Evolutionary conservation across 1,140 invertebrate species (phyloP).

Genomic region (Pinna nobilis): DNA sequence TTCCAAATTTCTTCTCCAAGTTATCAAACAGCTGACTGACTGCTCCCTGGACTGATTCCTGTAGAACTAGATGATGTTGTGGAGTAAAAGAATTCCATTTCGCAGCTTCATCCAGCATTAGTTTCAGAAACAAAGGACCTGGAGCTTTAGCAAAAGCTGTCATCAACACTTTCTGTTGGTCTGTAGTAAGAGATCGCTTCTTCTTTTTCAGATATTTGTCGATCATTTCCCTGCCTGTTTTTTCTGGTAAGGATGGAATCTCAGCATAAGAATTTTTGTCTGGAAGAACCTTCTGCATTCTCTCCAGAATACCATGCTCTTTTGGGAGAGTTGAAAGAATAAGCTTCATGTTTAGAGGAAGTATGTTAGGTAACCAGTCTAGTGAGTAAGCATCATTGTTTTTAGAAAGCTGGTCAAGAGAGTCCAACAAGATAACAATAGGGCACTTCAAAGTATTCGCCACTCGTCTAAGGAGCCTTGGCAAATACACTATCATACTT

Average conservation of each 20-base stretch:
- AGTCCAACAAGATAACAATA: constrained; percentile 71
- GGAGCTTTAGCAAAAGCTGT: constrained; percentile 49
- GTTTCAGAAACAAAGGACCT: constrained; percentile 65
- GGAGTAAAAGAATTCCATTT: constrained; percentile 60
- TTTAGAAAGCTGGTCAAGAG: constrained; percentile 68
- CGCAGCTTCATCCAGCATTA: constrained; percentile 63
- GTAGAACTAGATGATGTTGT: constrained; percentile 37
- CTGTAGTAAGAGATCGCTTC: constrained; percentile 51
- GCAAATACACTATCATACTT: constrained; percentile 53
- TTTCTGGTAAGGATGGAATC: constrained; percentile 52
- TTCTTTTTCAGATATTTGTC: constrained; percentile 53
- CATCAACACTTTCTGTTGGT: constrained; percentile 54
- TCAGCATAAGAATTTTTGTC: constrained; percentile 52
- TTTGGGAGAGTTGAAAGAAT: constrained; percentile 80
- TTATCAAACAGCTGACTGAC: constrained; percentile 64
- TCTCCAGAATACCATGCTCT: constrained; percentile 64
- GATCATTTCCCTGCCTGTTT: constrained; percentile 58
- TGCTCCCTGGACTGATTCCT: constrained; percentile 52
- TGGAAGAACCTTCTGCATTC: constrained; percentile 52
- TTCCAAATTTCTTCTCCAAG: constrained; percentile 68
- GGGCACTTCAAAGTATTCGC: constrained; percentile 52
- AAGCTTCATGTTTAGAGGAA: constrained; percentile 77
- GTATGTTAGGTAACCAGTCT: constrained; percentile 65
- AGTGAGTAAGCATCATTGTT: constrained; percentile 61
- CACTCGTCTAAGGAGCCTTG: constrained; percentile 54